Conservation (phyloP, 2,888 invertebrate genomes). For the Meiosimyza platycephala region DNA sequence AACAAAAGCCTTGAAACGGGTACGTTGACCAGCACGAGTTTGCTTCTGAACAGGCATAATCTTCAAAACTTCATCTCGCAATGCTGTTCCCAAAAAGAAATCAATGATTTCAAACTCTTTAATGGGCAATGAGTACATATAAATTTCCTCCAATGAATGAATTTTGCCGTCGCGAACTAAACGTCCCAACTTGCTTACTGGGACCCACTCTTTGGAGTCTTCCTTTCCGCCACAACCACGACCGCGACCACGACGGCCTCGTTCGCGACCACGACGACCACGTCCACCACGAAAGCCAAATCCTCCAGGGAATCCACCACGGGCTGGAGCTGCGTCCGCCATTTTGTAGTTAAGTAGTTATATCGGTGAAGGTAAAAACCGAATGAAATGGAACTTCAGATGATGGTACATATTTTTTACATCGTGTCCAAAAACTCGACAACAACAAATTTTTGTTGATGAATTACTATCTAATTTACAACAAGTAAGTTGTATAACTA, state of each 20-base stretch:
- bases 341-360: too few relatives aligned
- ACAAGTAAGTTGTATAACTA: too few relatives aligned
- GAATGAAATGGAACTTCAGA: too few relatives aligned
- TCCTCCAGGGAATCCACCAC: slow-evolving; percentile 91
- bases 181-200: slow-evolving; percentile 98
- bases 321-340: slow-evolving; percentile 99
- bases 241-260: slow-evolving; percentile 78
- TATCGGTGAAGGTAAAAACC: too few relatives aligned
- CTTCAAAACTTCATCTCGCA: slow-evolving; percentile 99
- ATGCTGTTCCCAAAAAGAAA: slow-evolving; percentile 89
- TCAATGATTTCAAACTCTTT: slow-evolving; percentile 99
- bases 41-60: slow-evolving; percentile 99
- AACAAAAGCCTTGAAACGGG: slow-evolving; percentile 95
- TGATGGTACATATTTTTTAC: too few relatives aligned
- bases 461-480: too few relatives aligned
- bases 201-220: slow-evolving; percentile 98
- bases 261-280: slow-evolving; percentile 79
- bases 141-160: slow-evolving; percentile 95
- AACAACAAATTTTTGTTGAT: too few relatives aligned
- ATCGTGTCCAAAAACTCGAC: too few relatives aligned
- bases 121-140: slow-evolving; percentile 97
- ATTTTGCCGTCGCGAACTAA: slow-evolving; percentile 97
- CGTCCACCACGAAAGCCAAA: slow-evolving; percentile 84
- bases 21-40: slow-evolving; percentile 99
- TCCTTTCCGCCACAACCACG: slow-evolving; percentile 76